Conservation (phyloP, 1,140 invertebrate genomes). For the Copidosoma floridanum region DNA sequence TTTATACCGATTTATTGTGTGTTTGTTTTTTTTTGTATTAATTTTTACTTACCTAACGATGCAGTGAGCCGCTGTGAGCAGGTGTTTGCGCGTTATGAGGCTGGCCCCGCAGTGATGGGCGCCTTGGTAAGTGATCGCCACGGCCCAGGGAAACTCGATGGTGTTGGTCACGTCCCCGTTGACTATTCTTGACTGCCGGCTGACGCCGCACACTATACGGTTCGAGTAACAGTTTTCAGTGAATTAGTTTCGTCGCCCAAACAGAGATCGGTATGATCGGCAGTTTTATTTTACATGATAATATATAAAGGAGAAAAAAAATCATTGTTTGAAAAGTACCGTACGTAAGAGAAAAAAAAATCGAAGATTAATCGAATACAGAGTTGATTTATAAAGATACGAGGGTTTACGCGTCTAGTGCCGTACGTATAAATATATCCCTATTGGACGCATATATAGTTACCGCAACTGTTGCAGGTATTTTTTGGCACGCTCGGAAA, state of each 20-base stretch:
- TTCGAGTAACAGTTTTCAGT: too few species aligned
- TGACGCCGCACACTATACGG: conserved; percentile 70
- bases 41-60: conserved; percentile 55
- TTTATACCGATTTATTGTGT: not conserved
- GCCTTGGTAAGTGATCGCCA: conserved; percentile 64
- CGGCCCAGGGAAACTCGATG: conserved; percentile 77
- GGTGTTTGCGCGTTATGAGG: conserved; percentile 62
- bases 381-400: too few species aligned
- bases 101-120: conserved; percentile 75
- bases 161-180: conserved; percentile 68
- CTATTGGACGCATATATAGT: conserved; percentile 26
- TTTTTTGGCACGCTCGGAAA: conserved; percentile 36
- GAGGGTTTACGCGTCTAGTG: too few species aligned
- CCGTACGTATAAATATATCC: too few species aligned
- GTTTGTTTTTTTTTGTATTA: too few species aligned
- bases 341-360: too few species aligned
- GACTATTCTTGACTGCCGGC: conserved; percentile 67
- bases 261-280: too few species aligned
- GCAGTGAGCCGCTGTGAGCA: conserved; percentile 65
- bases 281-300: too few species aligned
- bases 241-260: too few species aligned
- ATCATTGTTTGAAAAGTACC: too few species aligned
- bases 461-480: conserved; percentile 49
- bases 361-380: too few species aligned
- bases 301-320: too few species aligned